A percentile compares a stretch with the other conserved stretches of the same genome.
phyloP scores from a whole-genome alignment of 2,888 invertebrate genomes.

The Pristionchus exspectatus region DNA sequence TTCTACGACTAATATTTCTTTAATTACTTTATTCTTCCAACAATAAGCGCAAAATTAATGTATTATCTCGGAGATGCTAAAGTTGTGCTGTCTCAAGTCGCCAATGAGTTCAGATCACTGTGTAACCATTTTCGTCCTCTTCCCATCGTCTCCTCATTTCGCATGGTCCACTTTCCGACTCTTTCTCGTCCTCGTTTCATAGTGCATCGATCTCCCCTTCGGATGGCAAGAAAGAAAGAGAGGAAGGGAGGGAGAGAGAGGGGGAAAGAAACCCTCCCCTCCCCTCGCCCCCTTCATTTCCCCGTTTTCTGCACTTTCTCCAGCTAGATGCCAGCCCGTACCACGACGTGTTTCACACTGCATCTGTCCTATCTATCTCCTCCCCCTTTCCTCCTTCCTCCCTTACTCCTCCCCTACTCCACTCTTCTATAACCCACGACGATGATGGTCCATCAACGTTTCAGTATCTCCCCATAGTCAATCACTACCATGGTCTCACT shows the following conservation, averaged over 20 bases:
- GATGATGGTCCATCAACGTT: not conserved
- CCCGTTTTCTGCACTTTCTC: slow-evolving; percentile 5
- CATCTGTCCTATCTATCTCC: slow-evolving; percentile 25
- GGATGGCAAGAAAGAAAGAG: not conserved
- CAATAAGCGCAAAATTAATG: too few relatives aligned
- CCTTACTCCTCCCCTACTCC: not conserved
- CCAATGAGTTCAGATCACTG: too few relatives aligned
- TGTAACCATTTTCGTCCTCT: not conserved
- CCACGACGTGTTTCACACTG: slow-evolving; percentile 10
- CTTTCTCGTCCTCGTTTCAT: not conserved
- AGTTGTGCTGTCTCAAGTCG: too few relatives aligned
- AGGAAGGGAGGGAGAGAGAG: not conserved
- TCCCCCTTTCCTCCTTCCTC: slow-evolving; percentile 3
- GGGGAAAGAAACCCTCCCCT: not conserved
- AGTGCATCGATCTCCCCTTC: not conserved
- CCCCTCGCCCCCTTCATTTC: slow-evolving; percentile 15
- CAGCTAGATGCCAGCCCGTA: slow-evolving; percentile 16
- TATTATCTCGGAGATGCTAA: too few relatives aligned
- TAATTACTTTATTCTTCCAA: too few relatives aligned
- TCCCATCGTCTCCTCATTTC: slow-evolving; percentile 20
- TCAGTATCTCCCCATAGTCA: not conserved
- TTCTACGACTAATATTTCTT: too few relatives aligned
- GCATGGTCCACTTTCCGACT: not conserved
- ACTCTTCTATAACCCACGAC: not conserved
- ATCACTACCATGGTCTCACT: not conserved